Conservation (phyloP, 2,113 vertebrate genomes). For the Lampris megalopsis region DNA sequence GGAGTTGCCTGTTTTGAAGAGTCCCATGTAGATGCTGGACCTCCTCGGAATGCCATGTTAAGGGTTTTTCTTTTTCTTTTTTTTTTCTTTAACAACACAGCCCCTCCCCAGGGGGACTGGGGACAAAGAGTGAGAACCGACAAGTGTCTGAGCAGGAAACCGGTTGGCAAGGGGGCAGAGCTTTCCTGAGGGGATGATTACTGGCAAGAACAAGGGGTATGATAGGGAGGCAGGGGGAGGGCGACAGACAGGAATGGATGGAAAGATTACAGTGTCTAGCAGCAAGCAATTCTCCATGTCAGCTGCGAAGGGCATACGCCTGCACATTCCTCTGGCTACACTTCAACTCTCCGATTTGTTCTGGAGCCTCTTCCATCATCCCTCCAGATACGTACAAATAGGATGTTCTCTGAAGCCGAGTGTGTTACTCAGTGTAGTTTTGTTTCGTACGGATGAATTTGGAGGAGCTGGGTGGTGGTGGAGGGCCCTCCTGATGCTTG, state of each 20-base stretch:
- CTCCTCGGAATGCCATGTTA: neutral
- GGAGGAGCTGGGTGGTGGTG: slow-evolving; percentile 24
- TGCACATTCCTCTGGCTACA: slow-evolving; percentile 44
- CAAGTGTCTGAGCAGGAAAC: slow-evolving; percentile 39
- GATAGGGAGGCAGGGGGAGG: slow-evolving; percentile 50
- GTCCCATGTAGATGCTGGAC: slow-evolving; percentile 8
- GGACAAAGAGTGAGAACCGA: slow-evolving; percentile 11
- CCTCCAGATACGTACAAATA: slow-evolving; percentile 43
- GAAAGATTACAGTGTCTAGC: slow-evolving; percentile 63
- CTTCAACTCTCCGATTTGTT: slow-evolving; percentile 56
- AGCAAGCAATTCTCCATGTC: slow-evolving; percentile 66
- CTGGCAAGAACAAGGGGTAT: slow-evolving; percentile 59
- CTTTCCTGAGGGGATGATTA: slow-evolving; percentile 70
- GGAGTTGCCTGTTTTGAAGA: neutral
- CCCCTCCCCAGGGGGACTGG: neutral
- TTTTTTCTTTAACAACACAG: neutral
- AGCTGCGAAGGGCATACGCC: slow-evolving; percentile 49
- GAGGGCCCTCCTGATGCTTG: slow-evolving; percentile 35
- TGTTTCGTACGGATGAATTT: slow-evolving; percentile 62
- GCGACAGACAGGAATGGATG: slow-evolving; percentile 54
- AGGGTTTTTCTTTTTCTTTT: too few species aligned
- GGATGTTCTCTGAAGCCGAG: slow-evolving; percentile 39
- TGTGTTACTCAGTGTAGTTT: slow-evolving; percentile 30
- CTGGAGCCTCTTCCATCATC: slow-evolving; percentile 64
- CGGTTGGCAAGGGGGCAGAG: slow-evolving; percentile 53